Evolutionary conservation across 1,140 invertebrate species (phyloP), one percentile per base, ranked within the genome.

Genomic region (Hypsibius dujardini): DNA sequence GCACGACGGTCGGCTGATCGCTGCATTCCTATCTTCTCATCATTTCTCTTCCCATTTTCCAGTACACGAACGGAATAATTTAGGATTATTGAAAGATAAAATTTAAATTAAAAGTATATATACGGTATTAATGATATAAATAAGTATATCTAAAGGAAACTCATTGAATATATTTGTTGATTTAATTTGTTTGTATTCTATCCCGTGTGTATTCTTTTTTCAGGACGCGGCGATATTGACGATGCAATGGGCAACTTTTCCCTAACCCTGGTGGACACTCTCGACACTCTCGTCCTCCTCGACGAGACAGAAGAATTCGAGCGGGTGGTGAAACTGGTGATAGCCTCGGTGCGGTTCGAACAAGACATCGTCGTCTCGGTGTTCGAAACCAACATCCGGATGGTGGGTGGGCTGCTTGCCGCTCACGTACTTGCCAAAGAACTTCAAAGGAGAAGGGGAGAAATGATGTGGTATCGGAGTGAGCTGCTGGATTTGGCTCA

Each of bases 311-410:
- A 89, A 72, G 92, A 96, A 82, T 98, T 98, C 82, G 94, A 95
- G 78, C 84, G 85, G 76, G 92, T 91, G 59, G 87, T 95, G 1
- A 87, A 87, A 80, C 81, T 92, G 72, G 86, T 97, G 40, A 87
- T 94, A 12, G 72, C 75, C 46, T 75, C 46, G 42, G 88, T 96
- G 14, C 85, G 82, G 72, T 97, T 98, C 81, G 91, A 98, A 80
- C 88, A 85, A 74, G 92, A 98, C 82, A 85, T 98, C 72, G 86
- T 95, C 73, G 94, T 98, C 15, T 97, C 93, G 1, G 90, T 98
- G 2, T 98, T 98, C 82, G 95, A 98, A 82, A 96, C 93, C 12
- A 98, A 98, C 79, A 98, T 98, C 76, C 83, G 95, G 73, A 88
- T 98, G 81, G 82, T 98, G 46, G 95, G 95, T 1, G 93, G 93